Evolutionary conservation across 2,797 vertebrate genomes (phyloP), one percentile per base, ranked within the genome.

Genomic region (Alosa sapidissima): DNA sequence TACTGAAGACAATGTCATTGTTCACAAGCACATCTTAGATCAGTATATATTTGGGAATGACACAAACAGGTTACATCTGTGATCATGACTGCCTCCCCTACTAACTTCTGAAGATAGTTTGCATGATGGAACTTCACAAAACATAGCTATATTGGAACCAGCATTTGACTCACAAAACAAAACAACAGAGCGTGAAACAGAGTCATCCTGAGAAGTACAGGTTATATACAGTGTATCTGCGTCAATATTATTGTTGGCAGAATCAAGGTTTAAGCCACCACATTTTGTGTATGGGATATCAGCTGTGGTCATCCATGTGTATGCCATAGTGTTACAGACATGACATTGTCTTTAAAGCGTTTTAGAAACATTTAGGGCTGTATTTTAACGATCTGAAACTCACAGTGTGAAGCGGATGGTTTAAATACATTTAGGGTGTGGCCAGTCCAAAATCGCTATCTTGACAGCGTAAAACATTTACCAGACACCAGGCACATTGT

Each of bases 321-420:
- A 90, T 84, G 86, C 81, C 75, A 45, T 85, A 28, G 85, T 87
- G 85, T 84, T 83, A 83, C 82, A 36, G 85, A 91, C 85, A 87
- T 85, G 86, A 62, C 88, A 88, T 89, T 60, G 33, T 86, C 87
- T 86, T 48, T 72, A 84, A 88, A 87, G 89, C 86, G 81, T 90
- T 86, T 84, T 83, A 52, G 48, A 51, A 51, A 51, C 49, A 10
- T 51, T 11, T 8, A 11, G 49, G 49, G 7, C 49, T 49, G 49
- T 41, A 41, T 2, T 41, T 41, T 41, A 41, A 41, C 41, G 7
- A 54, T 54, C 52, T 54, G 52, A 16, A 54, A 54, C 16, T 2
- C 52, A 54, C 52, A 54, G 1, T 54, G 2, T 54, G 1, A 54
- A 16, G 52, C 3, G 41, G 41, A 41, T 41, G 41, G 41, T 41